Evolutionary conservation across 2,797 vertebrate genomes (phyloP), one percentile per base, ranked within the genome.

Genomic region (Fringilla coelebs): DNA sequence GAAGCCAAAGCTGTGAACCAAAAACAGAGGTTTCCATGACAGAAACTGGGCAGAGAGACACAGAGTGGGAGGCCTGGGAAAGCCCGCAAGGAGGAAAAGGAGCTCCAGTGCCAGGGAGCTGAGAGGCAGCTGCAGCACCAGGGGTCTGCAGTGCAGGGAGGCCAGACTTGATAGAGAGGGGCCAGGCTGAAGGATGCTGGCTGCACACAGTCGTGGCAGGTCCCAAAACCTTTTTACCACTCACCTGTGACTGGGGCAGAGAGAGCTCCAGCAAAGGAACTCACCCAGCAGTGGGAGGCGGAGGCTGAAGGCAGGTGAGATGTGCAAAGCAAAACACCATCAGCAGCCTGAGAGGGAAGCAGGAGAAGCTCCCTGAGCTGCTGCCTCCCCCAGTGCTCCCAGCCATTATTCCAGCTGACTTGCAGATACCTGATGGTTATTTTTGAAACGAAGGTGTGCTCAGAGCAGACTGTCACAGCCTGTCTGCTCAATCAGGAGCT

Each of bases 401-500:
- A 75, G 85, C 62, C 67, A 67, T 96, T 91, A 88, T 90, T 96
- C 91, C 94, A 78, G 91, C 76, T 86, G 89, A 76, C 83, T 84
- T 93, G 83, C 80, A 85, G 93, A 77, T 70, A 94, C 85, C 74
- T 28, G 2, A 57, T n/a, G 70, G 90, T 89, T 91, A 63, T 93
- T 93, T 93, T 15, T 94, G 88, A 91, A n/a, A 87, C 12, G 88
- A 76, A 93, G 91, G 88, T 93, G 85, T 8, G 58, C 17, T 86
- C 55, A 17, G 93, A 84, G 71, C 85, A 31, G 48, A 20, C 93
- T 95, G 89, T 82, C 88, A 88, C 83, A 82, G 83, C 67, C 85
- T 94, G 88, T 94, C 88, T 90, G 75, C 85, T 91, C 96, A 82
- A 65, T 90, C 82, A 90, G 1, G 77, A 91, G 63, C 73, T 85